Evolutionary conservation across 2,888 invertebrate genomes (phyloP).

Genomic region (Ceramica pisi): DNA sequence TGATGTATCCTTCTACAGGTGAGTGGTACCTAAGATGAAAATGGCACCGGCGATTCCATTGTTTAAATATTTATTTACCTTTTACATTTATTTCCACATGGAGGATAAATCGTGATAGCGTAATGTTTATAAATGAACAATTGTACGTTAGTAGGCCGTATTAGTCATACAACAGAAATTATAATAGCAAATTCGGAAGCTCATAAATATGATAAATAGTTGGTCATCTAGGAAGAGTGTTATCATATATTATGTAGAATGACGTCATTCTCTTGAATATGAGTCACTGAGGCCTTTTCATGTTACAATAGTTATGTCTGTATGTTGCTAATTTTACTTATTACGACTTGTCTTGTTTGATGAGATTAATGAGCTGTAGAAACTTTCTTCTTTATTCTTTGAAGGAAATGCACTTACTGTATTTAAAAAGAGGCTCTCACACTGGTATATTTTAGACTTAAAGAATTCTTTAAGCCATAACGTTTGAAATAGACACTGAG

Average conservation of each 20-base stretch:
- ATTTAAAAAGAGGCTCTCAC: not conserved
- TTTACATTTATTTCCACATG: slow-evolving; percentile 25
- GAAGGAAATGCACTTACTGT: not conserved
- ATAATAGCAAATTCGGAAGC: slow-evolving; percentile 48
- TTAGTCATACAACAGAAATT: slow-evolving; percentile 51
- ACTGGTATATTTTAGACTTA: not conserved
- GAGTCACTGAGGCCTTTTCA: slow-evolving; percentile 45
- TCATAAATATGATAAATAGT: slow-evolving; percentile 43
- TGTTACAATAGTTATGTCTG: slow-evolving; percentile 28
- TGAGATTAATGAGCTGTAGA: slow-evolving; percentile 18
- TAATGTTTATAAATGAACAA: slow-evolving; percentile 52
- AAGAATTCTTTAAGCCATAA: no score
- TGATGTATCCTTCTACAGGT: slow-evolving; percentile 6
- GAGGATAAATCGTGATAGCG: slow-evolving; percentile 28
- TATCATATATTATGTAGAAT: slow-evolving; percentile 32
- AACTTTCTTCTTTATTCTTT: not conserved
- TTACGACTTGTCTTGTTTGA: slow-evolving; percentile 29
- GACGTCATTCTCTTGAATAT: slow-evolving; percentile 45
- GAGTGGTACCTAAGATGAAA: slow-evolving; percentile 2
- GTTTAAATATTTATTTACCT: slow-evolving; percentile 24
- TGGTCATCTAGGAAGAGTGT: slow-evolving; percentile 40
- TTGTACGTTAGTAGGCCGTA: slow-evolving; percentile 17
- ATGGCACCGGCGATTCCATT: not conserved
- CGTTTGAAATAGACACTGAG: not conserved
- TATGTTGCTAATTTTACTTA: slow-evolving; percentile 28